These are phyloP conservation scores for Balaeniceps rex DNA, from an alignment of 2,113 vertebrate genomes.

Conservation along the genomic window DNA sequence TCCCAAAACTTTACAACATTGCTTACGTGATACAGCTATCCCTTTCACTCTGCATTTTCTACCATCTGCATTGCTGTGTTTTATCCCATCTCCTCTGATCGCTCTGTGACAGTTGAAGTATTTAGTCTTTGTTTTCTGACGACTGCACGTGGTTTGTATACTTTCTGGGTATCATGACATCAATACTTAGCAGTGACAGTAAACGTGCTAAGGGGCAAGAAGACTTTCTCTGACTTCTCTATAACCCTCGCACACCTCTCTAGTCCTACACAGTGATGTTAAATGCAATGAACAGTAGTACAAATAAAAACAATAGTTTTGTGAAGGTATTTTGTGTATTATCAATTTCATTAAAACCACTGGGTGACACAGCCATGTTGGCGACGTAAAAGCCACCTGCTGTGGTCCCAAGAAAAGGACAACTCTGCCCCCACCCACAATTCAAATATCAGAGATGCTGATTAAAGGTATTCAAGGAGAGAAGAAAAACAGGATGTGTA, in stretches of 20 bases:
- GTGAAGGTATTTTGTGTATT: not conserved
- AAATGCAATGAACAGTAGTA: not conserved
- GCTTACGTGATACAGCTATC: not conserved
- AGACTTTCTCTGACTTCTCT: not conserved
- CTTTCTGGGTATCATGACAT: not conserved
- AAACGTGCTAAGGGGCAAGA: not conserved
- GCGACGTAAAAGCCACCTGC: not conserved
- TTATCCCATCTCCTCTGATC: not conserved
- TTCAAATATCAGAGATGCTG: slow-evolving; percentile 31
- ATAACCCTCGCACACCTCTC: not conserved
- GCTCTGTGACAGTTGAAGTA: not conserved
- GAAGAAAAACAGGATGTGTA: not conserved
- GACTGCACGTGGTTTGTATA: not conserved
- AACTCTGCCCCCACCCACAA: not conserved
- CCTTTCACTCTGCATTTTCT: not conserved
- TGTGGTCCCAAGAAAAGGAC: not conserved
- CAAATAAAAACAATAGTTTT: not conserved
- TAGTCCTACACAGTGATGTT: not conserved
- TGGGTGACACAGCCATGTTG: not conserved
- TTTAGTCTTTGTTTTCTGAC: not conserved
- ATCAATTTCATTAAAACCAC: not conserved
- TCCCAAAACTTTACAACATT: not conserved
- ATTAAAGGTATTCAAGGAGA: not conserved
- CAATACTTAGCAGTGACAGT: not conserved
- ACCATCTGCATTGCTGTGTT: not conserved